A percentile compares a stretch with the other conserved stretches of the same genome.
phyloP scores from a whole-genome alignment of 2,797 vertebrate species.

The Smutsia temminckii region DNA sequence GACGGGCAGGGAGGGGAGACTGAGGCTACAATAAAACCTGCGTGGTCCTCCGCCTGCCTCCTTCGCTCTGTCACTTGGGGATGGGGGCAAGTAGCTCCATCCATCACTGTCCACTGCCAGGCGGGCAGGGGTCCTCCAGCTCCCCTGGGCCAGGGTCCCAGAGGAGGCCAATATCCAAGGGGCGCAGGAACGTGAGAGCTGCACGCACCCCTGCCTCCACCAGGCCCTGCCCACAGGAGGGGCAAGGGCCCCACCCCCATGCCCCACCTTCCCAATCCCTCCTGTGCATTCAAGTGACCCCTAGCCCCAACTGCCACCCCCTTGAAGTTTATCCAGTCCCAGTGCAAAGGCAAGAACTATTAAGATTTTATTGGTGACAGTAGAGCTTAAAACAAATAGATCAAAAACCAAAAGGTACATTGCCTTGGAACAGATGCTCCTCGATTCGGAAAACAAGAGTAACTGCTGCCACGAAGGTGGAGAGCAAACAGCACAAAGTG shows the following conservation, averaged over 20 bases:
- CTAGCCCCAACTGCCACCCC: neutral
- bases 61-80: neutral
- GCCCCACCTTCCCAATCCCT: too few species aligned
- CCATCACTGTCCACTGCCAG: neutral
- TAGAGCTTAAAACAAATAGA: constrained; percentile 89
- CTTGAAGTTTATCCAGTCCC: neutral
- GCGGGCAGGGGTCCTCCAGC: too few species aligned
- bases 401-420: constrained; percentile 82
- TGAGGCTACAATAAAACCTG: constrained; percentile 4
- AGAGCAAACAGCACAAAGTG: constrained; percentile 82
- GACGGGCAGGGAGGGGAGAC: neutral
- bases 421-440: constrained; percentile 85
- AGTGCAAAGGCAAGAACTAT: constrained; percentile 85
- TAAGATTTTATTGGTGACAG: constrained; percentile 87
- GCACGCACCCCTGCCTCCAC: accelerated
- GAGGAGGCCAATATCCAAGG: neutral
- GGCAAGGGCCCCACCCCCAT: too few species aligned
- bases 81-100: neutral
- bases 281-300: too few species aligned
- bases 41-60: neutral
- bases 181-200: neutral
- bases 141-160: neutral
- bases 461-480: constrained; percentile 82
- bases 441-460: constrained; percentile 79
- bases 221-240: neutral